Evolutionary conservation across 1,140 invertebrate species (phyloP), one percentile per base, ranked within the genome.

Genomic region (Riptortus pedestris): DNA sequence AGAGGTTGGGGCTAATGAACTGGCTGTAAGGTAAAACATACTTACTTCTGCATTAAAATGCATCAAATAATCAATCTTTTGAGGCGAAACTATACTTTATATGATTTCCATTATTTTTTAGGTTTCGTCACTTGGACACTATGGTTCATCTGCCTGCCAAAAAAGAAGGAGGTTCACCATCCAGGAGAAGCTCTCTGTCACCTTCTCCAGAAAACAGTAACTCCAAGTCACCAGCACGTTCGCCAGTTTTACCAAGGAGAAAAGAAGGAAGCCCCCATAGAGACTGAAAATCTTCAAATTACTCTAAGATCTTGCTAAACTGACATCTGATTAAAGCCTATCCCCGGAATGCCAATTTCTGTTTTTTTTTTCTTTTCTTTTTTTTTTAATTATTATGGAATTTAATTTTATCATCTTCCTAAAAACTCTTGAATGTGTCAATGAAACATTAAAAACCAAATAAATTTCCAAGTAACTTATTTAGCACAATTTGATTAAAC

Each of bases 111-210:
- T 9, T n/a, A 16, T 18, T 45, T 69, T 66, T 1, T 69, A 90
- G 87, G 70, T 90, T 90, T 71, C 84, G 87, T 33, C 87, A 90
- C 72, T 74, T 89, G 72, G 87, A 90, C 69, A 87, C 87, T 3
- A 87, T 83, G 79, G 86, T 86, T 43, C 81, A 81, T 1, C 74
- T 82, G 70, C 86, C 51, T 7, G 22, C 2, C 0, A 55, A 27
- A 26, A 55, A 26, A 27, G 51, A 55, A 9, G 77, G 57, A 72
- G 77, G 57, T 72, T 28, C 31, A 20, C 22, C 80, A 14, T 77
- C 77, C 2, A 81, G 82, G 16, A 84, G 85, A 1, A 81, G 83
- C 1, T 83, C 83, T 0, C 83, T 75, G n/a, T 81, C 80, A 11
- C 79, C 85, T 1, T 75, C 74, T 12, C 72, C 74, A 9, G 68